A percentile compares a stretch with the other conserved stretches of the same genome.
Evolutionary conservation across 2,888 invertebrate genomes (phyloP).

Genomic region (Trichacis sp.): DNA sequence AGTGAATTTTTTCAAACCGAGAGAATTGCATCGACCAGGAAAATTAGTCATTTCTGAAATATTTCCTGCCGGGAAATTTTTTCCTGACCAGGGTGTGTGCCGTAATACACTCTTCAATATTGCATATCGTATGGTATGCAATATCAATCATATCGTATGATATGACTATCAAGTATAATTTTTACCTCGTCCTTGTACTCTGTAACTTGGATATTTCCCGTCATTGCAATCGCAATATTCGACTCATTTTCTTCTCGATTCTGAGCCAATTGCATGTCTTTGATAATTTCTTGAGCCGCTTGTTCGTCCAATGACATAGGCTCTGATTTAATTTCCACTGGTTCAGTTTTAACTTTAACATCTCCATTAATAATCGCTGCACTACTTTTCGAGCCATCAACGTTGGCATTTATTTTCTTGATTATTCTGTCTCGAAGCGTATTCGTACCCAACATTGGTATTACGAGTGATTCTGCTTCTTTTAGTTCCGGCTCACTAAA

Average conservation of each 20-base stretch:
- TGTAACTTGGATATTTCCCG: conserved; percentile 60
- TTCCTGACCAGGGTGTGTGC: too few relatives aligned
- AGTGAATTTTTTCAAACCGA: too few relatives aligned
- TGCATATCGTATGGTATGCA: too few relatives aligned
- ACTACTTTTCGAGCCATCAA: conserved; percentile 55
- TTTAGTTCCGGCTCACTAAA: conserved; percentile 71
- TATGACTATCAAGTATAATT: too few relatives aligned
- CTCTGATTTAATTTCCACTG: conserved; percentile 25
- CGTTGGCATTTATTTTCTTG: conserved; percentile 70
- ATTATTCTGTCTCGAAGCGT: conserved; percentile 66
- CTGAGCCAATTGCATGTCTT: conserved; percentile 70
- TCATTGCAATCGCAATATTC: conserved; percentile 72
- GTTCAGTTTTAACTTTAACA: conserved; percentile 49
- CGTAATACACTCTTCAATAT: too few relatives aligned
- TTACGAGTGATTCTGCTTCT: conserved; percentile 74
- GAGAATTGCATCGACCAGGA: too few relatives aligned
- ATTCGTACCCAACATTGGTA: conserved; percentile 72
- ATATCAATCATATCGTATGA: too few relatives aligned
- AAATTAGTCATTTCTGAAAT: too few relatives aligned
- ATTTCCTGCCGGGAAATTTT: too few relatives aligned
- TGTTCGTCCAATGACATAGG: conserved; percentile 75
- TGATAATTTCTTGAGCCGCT: conserved; percentile 80
- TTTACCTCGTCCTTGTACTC: conserved; percentile 48
- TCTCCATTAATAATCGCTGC: conserved; percentile 37
- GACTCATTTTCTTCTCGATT: conserved; percentile 61